Evolutionary conservation across 2,113 vertebrate species (phyloP).

Genomic region (Seriola rivoliana): DNA sequence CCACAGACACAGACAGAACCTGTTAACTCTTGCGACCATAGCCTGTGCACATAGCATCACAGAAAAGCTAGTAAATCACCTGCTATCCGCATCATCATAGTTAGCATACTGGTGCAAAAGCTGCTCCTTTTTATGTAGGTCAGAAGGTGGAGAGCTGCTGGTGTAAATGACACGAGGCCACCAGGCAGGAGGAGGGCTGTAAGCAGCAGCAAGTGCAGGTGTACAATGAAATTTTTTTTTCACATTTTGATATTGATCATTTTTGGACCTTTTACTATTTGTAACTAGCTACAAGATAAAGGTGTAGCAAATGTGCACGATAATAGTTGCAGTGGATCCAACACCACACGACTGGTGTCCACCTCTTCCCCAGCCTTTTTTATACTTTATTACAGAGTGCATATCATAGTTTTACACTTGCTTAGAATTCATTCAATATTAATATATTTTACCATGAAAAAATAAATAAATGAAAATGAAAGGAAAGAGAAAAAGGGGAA

Average conservation of each 20-base stretch:
- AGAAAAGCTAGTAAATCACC: background rate
- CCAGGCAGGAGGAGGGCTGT: constrained; percentile 22
- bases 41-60: background rate
- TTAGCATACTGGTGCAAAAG: constrained; percentile 33
- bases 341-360: background rate
- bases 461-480: background rate
- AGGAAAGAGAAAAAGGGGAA: background rate
- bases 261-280: background rate
- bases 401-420: background rate
- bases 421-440: background rate
- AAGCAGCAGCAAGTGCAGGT: constrained; percentile 28
- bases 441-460: background rate
- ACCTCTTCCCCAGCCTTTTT: background rate
- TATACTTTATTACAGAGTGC: background rate
- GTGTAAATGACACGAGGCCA: constrained; percentile 50
- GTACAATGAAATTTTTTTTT: background rate
- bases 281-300: background rate
- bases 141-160: constrained; percentile 59
- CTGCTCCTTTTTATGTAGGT: constrained; percentile 62
- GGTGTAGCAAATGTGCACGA: background rate
- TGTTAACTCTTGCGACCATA: background rate
- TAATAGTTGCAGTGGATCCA: background rate
- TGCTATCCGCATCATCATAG: constrained; percentile 12
- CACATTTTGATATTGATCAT: background rate
- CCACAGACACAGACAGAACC: constrained; percentile 25